phyloP scores from a whole-genome alignment of 2,888 invertebrate genomes.

The Dynastes grantii region DNA sequence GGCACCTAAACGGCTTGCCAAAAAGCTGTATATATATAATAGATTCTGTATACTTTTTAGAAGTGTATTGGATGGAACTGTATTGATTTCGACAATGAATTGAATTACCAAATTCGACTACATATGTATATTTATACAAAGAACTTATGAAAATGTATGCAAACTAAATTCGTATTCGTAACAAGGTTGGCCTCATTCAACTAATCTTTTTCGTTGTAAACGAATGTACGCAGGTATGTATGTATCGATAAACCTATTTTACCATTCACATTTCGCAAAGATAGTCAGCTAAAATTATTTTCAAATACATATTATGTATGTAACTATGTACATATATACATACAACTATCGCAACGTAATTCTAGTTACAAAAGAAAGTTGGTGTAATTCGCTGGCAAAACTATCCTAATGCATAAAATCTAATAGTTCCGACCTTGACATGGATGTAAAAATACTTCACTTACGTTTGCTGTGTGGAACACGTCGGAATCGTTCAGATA shows the following conservation, averaged over 20 bases:
- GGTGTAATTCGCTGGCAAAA: constrained; percentile 32
- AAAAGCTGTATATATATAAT: no score
- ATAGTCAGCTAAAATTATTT: no score
- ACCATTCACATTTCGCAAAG: neutral
- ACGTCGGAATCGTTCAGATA: neutral
- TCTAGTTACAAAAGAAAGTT: constrained; percentile 14
- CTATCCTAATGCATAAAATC: constrained; percentile 34
- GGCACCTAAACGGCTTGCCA: no score
- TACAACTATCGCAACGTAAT: neutral
- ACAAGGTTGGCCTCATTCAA: constrained; percentile 19
- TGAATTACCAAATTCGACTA: neutral
- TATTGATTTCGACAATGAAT: no score
- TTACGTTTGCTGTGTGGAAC: constrained; percentile 13
- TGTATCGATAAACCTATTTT: constrained; percentile 8
- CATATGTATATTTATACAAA: neutral
- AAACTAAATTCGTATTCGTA: constrained; percentile 22
- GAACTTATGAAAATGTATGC: constrained; percentile 25
- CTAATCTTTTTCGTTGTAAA: constrained; percentile 13
- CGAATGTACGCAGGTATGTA: neutral
- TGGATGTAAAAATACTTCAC: constrained; percentile 38
- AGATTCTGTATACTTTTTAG: no score
- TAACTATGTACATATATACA: neutral
- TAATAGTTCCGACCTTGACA: constrained; percentile 25
- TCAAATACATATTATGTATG: neutral
- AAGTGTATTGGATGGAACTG: no score